Conservation (phyloP, 2,113 vertebrate species). For the Zootoca vivipara region DNA sequence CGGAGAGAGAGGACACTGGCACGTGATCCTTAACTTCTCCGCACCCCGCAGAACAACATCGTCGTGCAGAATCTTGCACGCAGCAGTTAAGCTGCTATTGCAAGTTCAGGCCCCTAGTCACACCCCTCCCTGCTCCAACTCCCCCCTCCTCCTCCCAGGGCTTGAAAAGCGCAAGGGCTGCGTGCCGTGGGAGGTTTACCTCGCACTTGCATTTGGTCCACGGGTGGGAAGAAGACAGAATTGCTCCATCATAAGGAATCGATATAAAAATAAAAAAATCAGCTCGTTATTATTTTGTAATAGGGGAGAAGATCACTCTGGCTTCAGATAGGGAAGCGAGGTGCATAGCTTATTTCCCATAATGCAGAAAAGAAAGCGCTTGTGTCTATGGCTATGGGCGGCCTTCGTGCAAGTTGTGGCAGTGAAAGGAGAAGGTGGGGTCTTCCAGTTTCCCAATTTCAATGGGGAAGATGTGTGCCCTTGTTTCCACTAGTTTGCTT, state of each 20-base stretch:
- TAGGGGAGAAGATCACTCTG: slow-evolving; percentile 1
- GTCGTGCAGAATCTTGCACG: slow-evolving; percentile 44
- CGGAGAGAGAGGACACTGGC: slow-evolving; percentile 50
- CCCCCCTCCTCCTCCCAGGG: slow-evolving; percentile 16
- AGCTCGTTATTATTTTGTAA: slow-evolving; percentile 58
- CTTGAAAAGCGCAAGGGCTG: neutral
- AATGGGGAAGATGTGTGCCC: slow-evolving; percentile 35
- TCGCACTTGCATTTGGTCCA: no score
- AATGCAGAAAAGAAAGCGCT: slow-evolving; percentile 40
- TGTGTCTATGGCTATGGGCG: slow-evolving; percentile 61
- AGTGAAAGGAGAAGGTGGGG: neutral
- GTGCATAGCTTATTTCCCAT: slow-evolving; percentile 30
- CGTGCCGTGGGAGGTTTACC: neutral
- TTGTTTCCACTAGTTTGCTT: slow-evolving; percentile 30
- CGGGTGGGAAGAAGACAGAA: neutral
- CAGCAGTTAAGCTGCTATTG: slow-evolving; percentile 55
- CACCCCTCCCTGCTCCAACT: neutral
- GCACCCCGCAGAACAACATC: slow-evolving; percentile 47
- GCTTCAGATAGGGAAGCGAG: slow-evolving; percentile 9
- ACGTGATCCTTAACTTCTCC: slow-evolving; percentile 48
- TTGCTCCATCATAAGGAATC: neutral
- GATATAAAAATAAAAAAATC: neutral
- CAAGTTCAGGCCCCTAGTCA: slow-evolving; percentile 23
- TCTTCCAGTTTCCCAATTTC: slow-evolving; percentile 52
- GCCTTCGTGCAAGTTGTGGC: slow-evolving; percentile 47